Evolutionary conservation across 2,797 vertebrate species (phyloP).

Genomic region (Tapera naevia): DNA sequence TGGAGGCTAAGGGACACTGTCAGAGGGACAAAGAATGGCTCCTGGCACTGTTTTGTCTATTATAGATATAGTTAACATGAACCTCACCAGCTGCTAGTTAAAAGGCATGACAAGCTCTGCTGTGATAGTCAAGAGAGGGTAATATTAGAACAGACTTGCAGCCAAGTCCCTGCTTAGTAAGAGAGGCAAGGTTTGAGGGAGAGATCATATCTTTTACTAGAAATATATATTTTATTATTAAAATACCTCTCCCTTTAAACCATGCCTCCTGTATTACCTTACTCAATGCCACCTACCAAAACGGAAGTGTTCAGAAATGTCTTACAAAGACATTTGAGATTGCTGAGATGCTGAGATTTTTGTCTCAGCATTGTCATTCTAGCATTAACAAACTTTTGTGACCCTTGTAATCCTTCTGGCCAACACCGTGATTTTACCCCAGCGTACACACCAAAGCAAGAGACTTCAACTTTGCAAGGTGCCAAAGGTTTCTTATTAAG

Average conservation of each 20-base stretch:
- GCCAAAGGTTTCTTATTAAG: conserved; percentile 25
- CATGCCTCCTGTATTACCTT: conserved; percentile 14
- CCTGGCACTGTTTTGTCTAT: background rate
- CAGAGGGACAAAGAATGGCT: background rate
- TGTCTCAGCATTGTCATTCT: background rate
- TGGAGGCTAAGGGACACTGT: background rate
- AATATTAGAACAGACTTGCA: background rate
- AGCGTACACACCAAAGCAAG: background rate
- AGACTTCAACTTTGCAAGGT: background rate
- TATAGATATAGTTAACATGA: background rate
- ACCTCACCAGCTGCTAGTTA: background rate
- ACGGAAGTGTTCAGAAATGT: background rate
- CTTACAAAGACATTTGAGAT: no score
- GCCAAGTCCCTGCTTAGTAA: background rate
- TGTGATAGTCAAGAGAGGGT: background rate
- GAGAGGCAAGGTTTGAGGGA: conserved; percentile 16
- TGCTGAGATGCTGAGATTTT: no score
- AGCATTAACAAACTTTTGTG: background rate
- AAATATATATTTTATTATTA: conserved; percentile 58
- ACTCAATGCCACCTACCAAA: background rate
- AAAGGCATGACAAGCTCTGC: background rate
- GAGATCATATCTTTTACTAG: conserved; percentile 22
- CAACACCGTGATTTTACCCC: background rate
- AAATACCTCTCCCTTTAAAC: conserved; percentile 36
- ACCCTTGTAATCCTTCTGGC: background rate